phyloP scores from a whole-genome alignment of 2,888 invertebrate species.

The Diogma glabrata region DNA sequence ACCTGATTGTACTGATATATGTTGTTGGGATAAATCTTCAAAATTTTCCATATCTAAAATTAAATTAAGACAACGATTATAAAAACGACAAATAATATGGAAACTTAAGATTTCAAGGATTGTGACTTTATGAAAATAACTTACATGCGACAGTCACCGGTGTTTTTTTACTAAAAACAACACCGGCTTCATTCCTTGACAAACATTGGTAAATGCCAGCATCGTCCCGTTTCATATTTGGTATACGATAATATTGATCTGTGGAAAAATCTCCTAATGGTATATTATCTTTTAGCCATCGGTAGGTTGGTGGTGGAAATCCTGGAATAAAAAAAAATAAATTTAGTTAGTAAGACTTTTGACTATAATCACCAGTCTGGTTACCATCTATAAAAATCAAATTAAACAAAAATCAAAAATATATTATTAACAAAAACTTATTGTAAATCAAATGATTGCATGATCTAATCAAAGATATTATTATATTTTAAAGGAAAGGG shows the following conservation, averaged over 20 bases:
- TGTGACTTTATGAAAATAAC: slow-evolving; percentile 33
- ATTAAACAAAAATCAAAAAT: too few relatives aligned
- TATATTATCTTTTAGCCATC: slow-evolving; percentile 80
- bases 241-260: slow-evolving; percentile 73
- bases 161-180: slow-evolving; percentile 84
- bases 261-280: slow-evolving; percentile 70
- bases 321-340: slow-evolving; percentile 44
- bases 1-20: slow-evolving; percentile 63
- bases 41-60: slow-evolving; percentile 73
- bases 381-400: too few relatives aligned
- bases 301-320: slow-evolving; percentile 83
- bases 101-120: neutral
- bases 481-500: too few relatives aligned
- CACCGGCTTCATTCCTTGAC: slow-evolving; percentile 82
- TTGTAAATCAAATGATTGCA: too few relatives aligned
- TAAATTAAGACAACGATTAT: neutral
- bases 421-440: too few relatives aligned
- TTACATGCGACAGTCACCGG: slow-evolving; percentile 86
- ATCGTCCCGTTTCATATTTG: slow-evolving; percentile 67
- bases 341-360: too few relatives aligned
- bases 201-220: slow-evolving; percentile 88
- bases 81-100: slow-evolving; percentile 1
- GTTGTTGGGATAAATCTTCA: slow-evolving; percentile 56
- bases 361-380: too few relatives aligned
- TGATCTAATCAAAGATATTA: too few relatives aligned